A percentile compares a stretch with the other conserved stretches of the same genome.
Evolutionary conservation across 92 coral and sea anemone species (phyloP).

Genomic region (Plumapathes pennacea): DNA sequence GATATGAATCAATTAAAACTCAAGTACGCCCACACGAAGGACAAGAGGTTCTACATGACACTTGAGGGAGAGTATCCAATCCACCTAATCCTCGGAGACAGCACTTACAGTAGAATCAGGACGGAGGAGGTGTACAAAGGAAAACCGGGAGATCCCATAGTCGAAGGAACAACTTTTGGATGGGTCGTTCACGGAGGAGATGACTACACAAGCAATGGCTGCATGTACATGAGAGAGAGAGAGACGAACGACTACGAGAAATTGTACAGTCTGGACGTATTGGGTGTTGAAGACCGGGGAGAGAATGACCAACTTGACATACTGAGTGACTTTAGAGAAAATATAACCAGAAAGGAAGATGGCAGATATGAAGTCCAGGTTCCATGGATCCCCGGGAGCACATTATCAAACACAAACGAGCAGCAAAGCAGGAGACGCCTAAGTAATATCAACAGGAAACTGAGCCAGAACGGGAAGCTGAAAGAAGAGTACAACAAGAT

Average conservation of each 20-base stretch:
- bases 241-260: conserved; percentile 22
- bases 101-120: conserved; percentile 21
- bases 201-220: conserved; percentile 6
- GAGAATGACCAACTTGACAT: conserved; percentile 41
- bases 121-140: conserved; percentile 44
- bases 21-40: conserved; percentile 19
- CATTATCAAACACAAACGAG: conserved; percentile 44
- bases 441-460: conserved; percentile 30
- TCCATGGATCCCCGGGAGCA: conserved; percentile 66
- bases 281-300: conserved; percentile 27
- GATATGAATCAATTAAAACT: conserved; percentile 21
- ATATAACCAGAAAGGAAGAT: conserved; percentile 4
- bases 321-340: conserved; percentile 29
- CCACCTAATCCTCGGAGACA: conserved; percentile 36
- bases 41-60: conserved; percentile 36
- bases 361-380: conserved; percentile 58
- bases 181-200: conserved; percentile 51
- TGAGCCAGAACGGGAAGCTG: conserved; percentile 9
- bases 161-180: conserved; percentile 33
- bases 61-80: conserved; percentile 26
- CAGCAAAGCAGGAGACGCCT: conserved; percentile 44
- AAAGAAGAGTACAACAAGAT: conserved; percentile 29
- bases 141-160: conserved; percentile 35
- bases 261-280: conserved; percentile 17
- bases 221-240: conserved; percentile 37